Conservation (phyloP, 2,797 vertebrate genomes). For the Platyrinchus mystaceus region DNA sequence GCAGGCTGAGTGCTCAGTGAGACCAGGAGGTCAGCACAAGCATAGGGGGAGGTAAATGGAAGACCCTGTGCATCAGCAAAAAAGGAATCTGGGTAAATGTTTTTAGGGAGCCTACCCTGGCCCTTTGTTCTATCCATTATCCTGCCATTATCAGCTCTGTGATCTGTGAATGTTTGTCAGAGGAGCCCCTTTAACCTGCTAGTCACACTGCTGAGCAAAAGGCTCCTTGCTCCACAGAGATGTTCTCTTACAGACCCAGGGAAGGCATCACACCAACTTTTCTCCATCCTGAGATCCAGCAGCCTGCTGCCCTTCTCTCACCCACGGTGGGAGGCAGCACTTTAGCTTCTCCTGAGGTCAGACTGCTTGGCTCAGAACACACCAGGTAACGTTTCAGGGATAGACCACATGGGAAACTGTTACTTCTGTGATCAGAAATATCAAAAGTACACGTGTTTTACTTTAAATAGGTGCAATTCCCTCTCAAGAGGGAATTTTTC, state of each 20-base stretch:
- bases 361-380: background rate
- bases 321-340: rapidly evolving
- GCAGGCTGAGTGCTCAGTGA: constrained; percentile 21
- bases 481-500: background rate
- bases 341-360: background rate
- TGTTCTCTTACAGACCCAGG: background rate
- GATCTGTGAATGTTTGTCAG: background rate
- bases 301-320: background rate
- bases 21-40: background rate
- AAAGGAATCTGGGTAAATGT: background rate
- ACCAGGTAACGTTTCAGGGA: background rate
- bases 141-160: background rate
- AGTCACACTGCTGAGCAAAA: background rate
- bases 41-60: background rate
- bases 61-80: background rate
- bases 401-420: background rate
- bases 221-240: background rate
- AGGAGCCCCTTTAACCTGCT: background rate
- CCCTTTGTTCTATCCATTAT: background rate
- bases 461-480: background rate
- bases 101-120: background rate
- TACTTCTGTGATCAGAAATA: background rate
- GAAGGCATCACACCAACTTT: background rate
- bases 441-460: background rate
- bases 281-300: background rate